Base-by-base conservation (phyloP, 2,113 vertebrate genomes). In the Aramus guarauna region DNA sequence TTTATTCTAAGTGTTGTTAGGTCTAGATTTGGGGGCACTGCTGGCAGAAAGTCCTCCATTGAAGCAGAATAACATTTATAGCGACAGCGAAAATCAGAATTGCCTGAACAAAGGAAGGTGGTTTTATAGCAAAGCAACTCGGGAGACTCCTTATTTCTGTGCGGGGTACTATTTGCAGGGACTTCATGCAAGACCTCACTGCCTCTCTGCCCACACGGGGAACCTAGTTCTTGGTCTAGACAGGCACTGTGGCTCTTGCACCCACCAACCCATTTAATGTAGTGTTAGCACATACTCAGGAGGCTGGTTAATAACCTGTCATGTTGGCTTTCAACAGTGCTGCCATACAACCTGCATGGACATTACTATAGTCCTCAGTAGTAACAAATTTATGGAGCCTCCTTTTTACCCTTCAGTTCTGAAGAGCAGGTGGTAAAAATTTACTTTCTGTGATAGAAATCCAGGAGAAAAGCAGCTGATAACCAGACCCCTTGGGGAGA, bases 341-440 rank as follows among this genome's bases (percentile, higher is more conserved):
- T 92, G 39, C 30, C 0, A 0, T 71, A 43, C 0, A 0, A 37
- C 24, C n/a, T 2, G 0, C 8, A 45, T 5, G 52, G 45, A 34
- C 18, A 5, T n/a, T 41, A 34, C 8, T 63, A 36, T 29, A 19
- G 21, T 39, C 12, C 47, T 68, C 39, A 34, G 21, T 9, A 55
- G 27, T 8, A 66, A 66, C 0, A 0, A 39, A 47, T 88, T 79
- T 34, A 23, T 0, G 1, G 16, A 71, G 5, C 10, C 15, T 59
- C 41, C 43, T 71, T 50, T 78, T 39, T 30, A 41, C 9, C 15
- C 11, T 36, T 71, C 15, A 30, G 9, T 78, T 87, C 47, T 63
- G 68, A 59, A 84, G 29, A 74, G 30, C 8, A 63, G 16, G 11
- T 37, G 17, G 9, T 36, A 71, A 48, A 84, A 69, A 14, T 16